phyloP scores from a whole-genome alignment of 2,113 vertebrate species.

The Dicerorhinus sumatrensis region DNA sequence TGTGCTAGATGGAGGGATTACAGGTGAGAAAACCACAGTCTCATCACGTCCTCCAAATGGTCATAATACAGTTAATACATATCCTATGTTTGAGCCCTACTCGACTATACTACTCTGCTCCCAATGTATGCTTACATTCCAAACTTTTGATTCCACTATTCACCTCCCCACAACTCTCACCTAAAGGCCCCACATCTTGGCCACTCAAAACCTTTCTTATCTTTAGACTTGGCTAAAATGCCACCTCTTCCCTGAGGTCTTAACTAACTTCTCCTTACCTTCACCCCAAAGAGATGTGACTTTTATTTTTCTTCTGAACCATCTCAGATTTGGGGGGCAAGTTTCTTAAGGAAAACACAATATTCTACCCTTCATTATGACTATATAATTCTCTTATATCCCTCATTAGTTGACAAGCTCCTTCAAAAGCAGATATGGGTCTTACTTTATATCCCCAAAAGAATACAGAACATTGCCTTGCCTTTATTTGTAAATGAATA shows the following conservation, averaged over 20 bases:
- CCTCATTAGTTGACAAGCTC: constrained; percentile 16
- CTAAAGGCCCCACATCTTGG: neutral
- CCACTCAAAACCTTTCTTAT: neutral
- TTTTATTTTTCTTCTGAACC: neutral
- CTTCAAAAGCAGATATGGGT: neutral
- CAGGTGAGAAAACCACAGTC: neutral
- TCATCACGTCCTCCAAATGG: neutral
- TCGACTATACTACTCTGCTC: neutral
- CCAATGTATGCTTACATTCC: neutral
- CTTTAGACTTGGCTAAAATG: neutral
- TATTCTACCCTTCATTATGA: constrained; percentile 19
- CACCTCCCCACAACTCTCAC: neutral
- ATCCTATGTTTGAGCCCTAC: neutral
- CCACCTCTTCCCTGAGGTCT: neutral
- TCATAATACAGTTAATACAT: neutral
- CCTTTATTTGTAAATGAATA: neutral
- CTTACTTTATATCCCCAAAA: constrained; percentile 10
- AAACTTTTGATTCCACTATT: neutral
- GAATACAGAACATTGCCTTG: neutral
- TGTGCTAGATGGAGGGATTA: neutral
- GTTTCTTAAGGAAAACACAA: constrained; percentile 11
- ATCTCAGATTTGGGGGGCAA: neutral
- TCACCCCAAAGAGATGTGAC: neutral
- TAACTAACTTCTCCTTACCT: neutral
- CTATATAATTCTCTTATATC: neutral